phyloP scores from a whole-genome alignment of 2,888 invertebrate genomes.

The Sericinus montela region DNA sequence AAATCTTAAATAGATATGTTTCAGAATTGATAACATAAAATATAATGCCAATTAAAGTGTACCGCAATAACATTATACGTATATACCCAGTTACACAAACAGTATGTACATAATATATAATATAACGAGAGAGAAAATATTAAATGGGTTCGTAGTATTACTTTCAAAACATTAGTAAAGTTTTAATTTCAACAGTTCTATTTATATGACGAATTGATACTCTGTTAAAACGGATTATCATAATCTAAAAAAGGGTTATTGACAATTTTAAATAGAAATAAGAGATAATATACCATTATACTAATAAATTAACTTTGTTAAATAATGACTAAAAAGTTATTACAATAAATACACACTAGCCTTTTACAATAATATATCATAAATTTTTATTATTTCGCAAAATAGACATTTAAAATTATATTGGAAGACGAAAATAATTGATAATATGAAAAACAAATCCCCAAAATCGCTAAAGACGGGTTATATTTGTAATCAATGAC shows the following conservation, averaged over 20 bases:
- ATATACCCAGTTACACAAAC: no score
- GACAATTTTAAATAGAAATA: constrained; percentile 10
- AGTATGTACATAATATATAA: no score
- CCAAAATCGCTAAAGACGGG: constrained; percentile 32
- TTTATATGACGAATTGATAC: no score
- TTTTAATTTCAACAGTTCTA: no score
- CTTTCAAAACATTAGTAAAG: no score
- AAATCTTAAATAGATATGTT: constrained; percentile 72
- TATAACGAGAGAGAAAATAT: no score
- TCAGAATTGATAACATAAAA: constrained; percentile 40
- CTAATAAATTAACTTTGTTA: constrained; percentile 14
- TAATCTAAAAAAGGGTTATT: no score
- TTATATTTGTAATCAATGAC: constrained; percentile 39
- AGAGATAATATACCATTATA: constrained; percentile 12
- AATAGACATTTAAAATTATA: no score
- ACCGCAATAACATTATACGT: not conserved
- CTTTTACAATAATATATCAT: constrained; percentile 22
- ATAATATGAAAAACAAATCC: constrained; percentile 35
- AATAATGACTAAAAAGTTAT: constrained; percentile 2
- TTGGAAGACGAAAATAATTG: constrained; percentile 65
- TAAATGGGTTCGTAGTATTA: no score
- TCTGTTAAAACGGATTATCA: no score
- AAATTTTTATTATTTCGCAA: constrained; percentile 1
- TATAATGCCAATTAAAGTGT: not conserved
- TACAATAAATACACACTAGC: constrained; percentile 26